These are phyloP conservation scores for Hippocampus guttulatus DNA, from an alignment of 2,113 vertebrate genomes.

Conservation along the genomic window DNA sequence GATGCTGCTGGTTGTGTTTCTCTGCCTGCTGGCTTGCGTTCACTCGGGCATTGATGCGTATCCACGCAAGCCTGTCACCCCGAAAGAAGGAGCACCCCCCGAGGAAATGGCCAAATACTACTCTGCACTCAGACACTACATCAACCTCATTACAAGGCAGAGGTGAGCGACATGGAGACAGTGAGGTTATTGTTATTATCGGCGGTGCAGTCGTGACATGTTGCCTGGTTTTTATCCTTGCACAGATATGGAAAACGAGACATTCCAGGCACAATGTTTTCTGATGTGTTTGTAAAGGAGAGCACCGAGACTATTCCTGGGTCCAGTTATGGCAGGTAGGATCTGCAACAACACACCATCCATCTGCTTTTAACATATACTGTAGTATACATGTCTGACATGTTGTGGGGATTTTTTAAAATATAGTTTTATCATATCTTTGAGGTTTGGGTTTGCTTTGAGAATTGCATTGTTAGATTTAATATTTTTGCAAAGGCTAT, in stretches of 20 bases:
- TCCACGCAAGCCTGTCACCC: constrained; percentile 88
- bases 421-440: too few species aligned
- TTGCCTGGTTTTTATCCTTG: constrained; percentile 12
- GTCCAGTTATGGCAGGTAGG: constrained; percentile 47
- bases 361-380: background rate
- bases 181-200: background rate
- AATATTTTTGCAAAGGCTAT: too few species aligned
- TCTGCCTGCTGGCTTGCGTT: constrained; percentile 80
- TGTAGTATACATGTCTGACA: background rate
- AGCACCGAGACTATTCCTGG: constrained; percentile 80
- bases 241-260: constrained; percentile 91
- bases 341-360: background rate
- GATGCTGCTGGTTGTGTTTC: constrained; percentile 75
- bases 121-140: constrained; percentile 92
- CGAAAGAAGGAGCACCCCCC: constrained; percentile 83
- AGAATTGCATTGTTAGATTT: too few species aligned
- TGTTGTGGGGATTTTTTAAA: background rate
- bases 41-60: constrained; percentile 81
- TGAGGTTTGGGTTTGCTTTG: too few species aligned
- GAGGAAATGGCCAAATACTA: constrained; percentile 95
- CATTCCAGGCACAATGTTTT: constrained; percentile 81
- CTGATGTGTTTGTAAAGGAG: constrained; percentile 84
- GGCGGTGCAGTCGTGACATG: background rate
- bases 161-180: constrained; percentile 71
- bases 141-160: constrained; percentile 96